Percentiles rank a stretch among this genome's conserved stretches.
phyloP scores from a whole-genome alignment of 2,888 invertebrate species.

The Amphipoea oculea region DNA sequence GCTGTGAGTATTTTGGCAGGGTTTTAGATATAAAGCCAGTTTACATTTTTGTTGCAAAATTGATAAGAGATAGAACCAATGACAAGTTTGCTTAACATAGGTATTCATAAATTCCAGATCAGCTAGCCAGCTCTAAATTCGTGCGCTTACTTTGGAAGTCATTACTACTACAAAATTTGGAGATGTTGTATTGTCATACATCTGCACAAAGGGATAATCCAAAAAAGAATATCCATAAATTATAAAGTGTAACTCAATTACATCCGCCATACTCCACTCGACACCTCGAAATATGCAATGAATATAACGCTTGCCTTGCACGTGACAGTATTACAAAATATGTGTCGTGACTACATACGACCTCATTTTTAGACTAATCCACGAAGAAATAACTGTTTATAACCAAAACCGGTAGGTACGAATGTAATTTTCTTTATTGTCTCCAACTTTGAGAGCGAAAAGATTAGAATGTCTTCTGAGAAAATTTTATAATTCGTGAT shows the following conservation, averaged over 20 bases:
- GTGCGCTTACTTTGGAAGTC: background rate
- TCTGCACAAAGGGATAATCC: background rate
- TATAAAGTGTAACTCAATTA: constrained; percentile 25
- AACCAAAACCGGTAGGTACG: constrained; percentile 38
- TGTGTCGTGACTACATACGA: constrained; percentile 43
- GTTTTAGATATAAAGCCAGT: background rate
- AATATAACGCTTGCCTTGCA: constrained; percentile 24
- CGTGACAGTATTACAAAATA: constrained; percentile 38
- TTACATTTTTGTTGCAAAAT: background rate
- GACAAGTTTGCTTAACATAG: background rate
- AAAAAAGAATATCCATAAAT: background rate
- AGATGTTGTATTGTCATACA: background rate
- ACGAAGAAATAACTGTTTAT: constrained; percentile 47
- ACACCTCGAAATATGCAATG: constrained; percentile 42
- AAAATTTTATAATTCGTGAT: constrained; percentile 4
- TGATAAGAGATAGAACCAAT: background rate
- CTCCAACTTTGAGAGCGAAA: constrained; percentile 9
- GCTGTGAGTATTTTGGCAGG: constrained; percentile 92
- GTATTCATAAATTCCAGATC: background rate
- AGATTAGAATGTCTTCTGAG: constrained; percentile 35
- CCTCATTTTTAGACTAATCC: constrained; percentile 46
- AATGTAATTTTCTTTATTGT: constrained; percentile 55
- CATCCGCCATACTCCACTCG: background rate
- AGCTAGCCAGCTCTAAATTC: background rate
- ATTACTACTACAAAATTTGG: background rate